These are phyloP conservation scores for Euphydryas editha DNA, from an alignment of 2,888 invertebrate species.

Conservation along the genomic window DNA sequence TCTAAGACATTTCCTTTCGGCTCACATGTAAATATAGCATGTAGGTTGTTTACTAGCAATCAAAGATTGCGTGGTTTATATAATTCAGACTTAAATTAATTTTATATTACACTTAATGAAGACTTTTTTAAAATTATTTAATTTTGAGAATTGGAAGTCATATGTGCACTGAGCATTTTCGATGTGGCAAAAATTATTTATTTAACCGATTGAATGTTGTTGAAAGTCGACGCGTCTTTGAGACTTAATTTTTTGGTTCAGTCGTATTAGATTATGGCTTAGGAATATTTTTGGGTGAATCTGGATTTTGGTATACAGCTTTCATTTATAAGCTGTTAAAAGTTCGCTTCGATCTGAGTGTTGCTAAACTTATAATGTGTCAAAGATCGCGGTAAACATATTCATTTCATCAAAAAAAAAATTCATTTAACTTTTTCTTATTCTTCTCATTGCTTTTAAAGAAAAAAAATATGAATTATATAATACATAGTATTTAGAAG, in stretches of 20 bases:
- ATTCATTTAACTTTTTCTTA: too few species aligned
- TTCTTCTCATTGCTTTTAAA: too few species aligned
- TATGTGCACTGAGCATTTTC: constrained; percentile 58
- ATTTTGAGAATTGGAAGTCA: constrained; percentile 23
- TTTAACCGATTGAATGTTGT: constrained; percentile 60
- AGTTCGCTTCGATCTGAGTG: too few species aligned
- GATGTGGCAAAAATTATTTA: constrained; percentile 51
- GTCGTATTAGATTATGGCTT: too few species aligned
- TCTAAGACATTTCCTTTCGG: constrained; percentile 56
- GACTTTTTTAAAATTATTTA: constrained; percentile 2
- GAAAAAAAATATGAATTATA: too few species aligned
- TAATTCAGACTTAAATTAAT: constrained; percentile 9
- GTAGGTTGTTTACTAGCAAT: constrained; percentile 58
- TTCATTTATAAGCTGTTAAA: too few species aligned
- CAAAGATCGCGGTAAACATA: too few species aligned
- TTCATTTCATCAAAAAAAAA: too few species aligned
- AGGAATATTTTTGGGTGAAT: too few species aligned
- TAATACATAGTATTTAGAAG: too few species aligned
- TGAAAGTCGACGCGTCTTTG: constrained; percentile 58
- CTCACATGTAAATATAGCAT: constrained; percentile 74
- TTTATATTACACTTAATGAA: not conserved
- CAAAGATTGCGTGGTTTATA: constrained; percentile 52
- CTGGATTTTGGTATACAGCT: too few species aligned
- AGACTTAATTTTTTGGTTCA: constrained; percentile 49
- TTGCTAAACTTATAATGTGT: too few species aligned